phyloP scores from a whole-genome alignment of 2,888 invertebrate genomes.

The Rotaria macrura region DNA sequence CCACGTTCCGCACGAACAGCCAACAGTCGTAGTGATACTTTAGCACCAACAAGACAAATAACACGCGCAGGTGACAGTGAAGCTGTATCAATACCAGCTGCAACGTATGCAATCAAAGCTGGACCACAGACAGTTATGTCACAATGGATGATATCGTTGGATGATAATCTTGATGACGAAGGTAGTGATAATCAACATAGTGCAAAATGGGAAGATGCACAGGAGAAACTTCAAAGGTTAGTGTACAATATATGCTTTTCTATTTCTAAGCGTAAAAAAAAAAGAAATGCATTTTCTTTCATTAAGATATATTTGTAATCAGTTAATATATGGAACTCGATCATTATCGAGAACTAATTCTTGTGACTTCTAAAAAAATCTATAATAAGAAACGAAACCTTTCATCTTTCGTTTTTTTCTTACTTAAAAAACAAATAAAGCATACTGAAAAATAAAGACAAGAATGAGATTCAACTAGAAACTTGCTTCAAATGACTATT shows the following conservation, averaged over 20 bases:
- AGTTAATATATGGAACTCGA: neutral
- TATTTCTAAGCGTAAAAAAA: neutral
- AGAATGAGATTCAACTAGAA: neutral
- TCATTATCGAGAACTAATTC: neutral
- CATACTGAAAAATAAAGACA: too few relatives aligned
- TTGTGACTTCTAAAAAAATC: neutral
- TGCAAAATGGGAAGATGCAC: conserved; percentile 15
- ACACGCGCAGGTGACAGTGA: conserved; percentile 24
- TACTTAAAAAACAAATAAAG: too few relatives aligned
- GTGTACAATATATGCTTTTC: neutral
- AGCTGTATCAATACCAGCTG: conserved; percentile 30
- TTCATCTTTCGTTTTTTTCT: neutral
- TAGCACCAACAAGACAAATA: neutral
- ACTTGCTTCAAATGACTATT: too few relatives aligned
- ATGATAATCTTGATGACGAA: conserved; percentile 26
- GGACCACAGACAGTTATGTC: conserved; percentile 32
- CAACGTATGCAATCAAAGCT: conserved; percentile 31
- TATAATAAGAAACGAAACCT: neutral
- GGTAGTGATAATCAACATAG: conserved; percentile 20
- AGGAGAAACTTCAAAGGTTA: neutral
- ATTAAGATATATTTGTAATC: neutral
- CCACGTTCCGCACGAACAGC: neutral
- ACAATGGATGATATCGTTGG: conserved; percentile 33
- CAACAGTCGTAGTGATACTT: neutral
- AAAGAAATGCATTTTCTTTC: neutral